These are phyloP conservation scores for Atopsyche davidsoni DNA, from an alignment of 1,140 invertebrate species.

Conservation along the genomic window DNA sequence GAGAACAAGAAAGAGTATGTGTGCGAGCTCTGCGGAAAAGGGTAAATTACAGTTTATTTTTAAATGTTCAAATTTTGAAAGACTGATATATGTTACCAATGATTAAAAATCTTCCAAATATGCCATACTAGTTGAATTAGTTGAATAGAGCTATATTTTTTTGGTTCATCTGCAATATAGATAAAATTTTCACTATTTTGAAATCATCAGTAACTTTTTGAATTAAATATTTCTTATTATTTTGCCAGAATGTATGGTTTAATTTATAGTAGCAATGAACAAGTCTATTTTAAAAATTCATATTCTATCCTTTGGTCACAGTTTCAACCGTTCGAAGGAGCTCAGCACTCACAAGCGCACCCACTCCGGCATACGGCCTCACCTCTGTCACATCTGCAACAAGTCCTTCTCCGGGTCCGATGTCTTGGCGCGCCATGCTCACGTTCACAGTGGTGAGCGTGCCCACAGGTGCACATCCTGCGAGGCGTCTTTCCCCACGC, in stretches of 20 bases:
- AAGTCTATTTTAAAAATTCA: too few species aligned
- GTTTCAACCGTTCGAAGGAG: conserved; percentile 21
- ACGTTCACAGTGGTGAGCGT: conserved; percentile 54
- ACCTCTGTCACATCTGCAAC: conserved; percentile 49
- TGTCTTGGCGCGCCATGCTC: conserved; percentile 38
- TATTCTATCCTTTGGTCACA: conserved; percentile 13
- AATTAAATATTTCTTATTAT: too few species aligned
- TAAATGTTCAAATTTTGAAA: neutral
- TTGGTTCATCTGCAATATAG: too few species aligned
- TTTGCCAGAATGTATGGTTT: too few species aligned
- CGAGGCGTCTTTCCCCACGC: conserved; percentile 41
- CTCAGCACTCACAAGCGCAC: conserved; percentile 54
- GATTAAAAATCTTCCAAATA: conserved; percentile 63
- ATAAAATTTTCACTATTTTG: too few species aligned
- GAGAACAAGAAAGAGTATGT: conserved; percentile 21
- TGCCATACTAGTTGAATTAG: too few species aligned
- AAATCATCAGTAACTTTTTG: too few species aligned
- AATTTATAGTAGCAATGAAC: too few species aligned
- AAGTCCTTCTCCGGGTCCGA: conserved; percentile 41
- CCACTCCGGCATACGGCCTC: conserved; percentile 60
- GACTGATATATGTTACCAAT: conserved; percentile 59
- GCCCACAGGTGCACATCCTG: conserved; percentile 44
- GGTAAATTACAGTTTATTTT: conserved; percentile 7
- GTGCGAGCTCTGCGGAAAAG: conserved; percentile 23
- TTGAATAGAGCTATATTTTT: too few species aligned